phyloP scores from a whole-genome alignment of 2,797 vertebrate genomes.

The Linurgus olivaceus region DNA sequence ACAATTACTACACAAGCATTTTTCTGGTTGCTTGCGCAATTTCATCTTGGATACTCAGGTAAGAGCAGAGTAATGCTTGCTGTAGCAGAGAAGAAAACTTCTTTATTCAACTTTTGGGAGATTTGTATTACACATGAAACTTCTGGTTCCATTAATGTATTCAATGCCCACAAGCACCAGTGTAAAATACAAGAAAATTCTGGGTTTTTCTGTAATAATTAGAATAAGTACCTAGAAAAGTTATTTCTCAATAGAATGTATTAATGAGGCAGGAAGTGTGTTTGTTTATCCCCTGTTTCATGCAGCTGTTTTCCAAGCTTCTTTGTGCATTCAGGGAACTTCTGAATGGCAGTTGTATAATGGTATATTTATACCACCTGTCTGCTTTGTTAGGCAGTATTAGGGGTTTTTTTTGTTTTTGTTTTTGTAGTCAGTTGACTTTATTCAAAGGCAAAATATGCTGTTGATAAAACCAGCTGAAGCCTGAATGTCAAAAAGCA shows the following conservation, averaged over 20 bases:
- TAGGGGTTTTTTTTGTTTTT: neutral
- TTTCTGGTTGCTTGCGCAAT: constrained; percentile 88
- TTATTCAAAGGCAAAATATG: neutral
- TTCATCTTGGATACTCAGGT: constrained; percentile 89
- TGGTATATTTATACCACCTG: neutral
- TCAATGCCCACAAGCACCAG: accelerated
- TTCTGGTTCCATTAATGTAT: neutral
- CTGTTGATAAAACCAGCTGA: neutral
- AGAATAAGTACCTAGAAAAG: neutral
- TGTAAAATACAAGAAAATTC: neutral
- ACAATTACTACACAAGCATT: constrained; percentile 85
- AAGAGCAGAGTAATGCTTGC: neutral
- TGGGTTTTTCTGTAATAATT: neutral
- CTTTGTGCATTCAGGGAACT: neutral
- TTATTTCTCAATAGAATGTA: neutral
- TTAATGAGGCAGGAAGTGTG: neutral
- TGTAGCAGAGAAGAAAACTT: neutral
- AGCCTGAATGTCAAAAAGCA: neutral
- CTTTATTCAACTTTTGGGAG: neutral
- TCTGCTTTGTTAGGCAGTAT: constrained; percentile 5
- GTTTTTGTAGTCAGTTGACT: neutral
- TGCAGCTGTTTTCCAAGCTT: neutral
- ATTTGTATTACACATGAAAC: neutral
- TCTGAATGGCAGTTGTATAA: neutral
- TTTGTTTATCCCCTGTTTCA: neutral